Conservation (phyloP, 2,888 invertebrate genomes). For the Mystacides longicornis region DNA sequence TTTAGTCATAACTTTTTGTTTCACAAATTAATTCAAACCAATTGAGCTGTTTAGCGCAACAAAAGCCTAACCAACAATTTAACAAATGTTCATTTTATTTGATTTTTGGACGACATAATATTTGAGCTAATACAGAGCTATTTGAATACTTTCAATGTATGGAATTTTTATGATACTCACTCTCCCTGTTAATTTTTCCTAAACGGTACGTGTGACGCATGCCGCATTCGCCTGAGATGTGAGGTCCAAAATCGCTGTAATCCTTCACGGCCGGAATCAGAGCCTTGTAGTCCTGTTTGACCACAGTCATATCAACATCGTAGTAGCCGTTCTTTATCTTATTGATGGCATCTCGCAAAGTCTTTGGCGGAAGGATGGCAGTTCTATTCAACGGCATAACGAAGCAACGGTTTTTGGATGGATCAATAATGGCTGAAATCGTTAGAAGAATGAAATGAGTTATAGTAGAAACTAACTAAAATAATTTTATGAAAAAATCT, state of each 20-base stretch:
- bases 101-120: too few relatives aligned
- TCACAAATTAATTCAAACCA: too few relatives aligned
- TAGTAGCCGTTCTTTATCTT: slow-evolving; percentile 77
- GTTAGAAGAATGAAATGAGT: too few relatives aligned
- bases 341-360: slow-evolving; percentile 68
- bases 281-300: slow-evolving; percentile 70
- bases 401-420: slow-evolving; percentile 72
- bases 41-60: too few relatives aligned
- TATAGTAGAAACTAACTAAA: background rate
- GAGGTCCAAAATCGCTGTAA: slow-evolving; percentile 54
- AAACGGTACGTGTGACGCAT: slow-evolving; percentile 66
- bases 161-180: too few relatives aligned
- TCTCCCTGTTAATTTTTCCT: slow-evolving; percentile 56
- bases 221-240: slow-evolving; percentile 64
- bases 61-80: too few relatives aligned
- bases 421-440: slow-evolving; percentile 66
- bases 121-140: too few relatives aligned
- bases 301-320: slow-evolving; percentile 71
- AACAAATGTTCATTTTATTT: too few relatives aligned
- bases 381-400: slow-evolving; percentile 80
- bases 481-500: background rate
- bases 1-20: too few relatives aligned
- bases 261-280: slow-evolving; percentile 62
- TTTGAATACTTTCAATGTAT: too few relatives aligned
- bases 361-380: slow-evolving; percentile 69